These are phyloP conservation scores for Hydrotaea diabolus DNA, from an alignment of 2,888 invertebrate species.

Conservation along the genomic window DNA sequence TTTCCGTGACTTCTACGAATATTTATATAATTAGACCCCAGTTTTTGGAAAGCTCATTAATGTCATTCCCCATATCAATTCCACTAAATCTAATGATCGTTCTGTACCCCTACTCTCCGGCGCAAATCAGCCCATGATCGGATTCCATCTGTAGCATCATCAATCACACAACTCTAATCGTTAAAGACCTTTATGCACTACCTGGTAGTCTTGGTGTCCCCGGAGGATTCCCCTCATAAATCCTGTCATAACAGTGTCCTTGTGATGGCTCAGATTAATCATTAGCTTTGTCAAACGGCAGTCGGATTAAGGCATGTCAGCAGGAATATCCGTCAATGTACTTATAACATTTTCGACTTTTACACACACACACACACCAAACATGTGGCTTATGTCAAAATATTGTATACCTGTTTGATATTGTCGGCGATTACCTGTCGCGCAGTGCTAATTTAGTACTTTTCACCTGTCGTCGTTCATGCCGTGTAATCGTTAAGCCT, in stretches of 20 bases:
- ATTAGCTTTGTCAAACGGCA: slow-evolving; percentile 44
- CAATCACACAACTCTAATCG: slow-evolving; percentile 3
- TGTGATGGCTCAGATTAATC: slow-evolving; percentile 7
- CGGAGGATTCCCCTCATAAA: neutral
- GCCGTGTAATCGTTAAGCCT: neutral
- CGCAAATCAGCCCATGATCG: neutral
- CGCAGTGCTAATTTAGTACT: neutral
- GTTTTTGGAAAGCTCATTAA: too few relatives aligned
- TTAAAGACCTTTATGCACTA: neutral
- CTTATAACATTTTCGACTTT: slow-evolving; percentile 28
- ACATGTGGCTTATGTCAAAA: slow-evolving; percentile 34
- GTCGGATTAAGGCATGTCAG: slow-evolving; percentile 11
- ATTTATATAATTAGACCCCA: too few relatives aligned
- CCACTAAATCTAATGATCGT: neutral
- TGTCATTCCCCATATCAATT: neutral
- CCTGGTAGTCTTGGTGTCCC: neutral
- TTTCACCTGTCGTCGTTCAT: slow-evolving; percentile 23
- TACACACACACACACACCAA: slow-evolving; percentile 14
- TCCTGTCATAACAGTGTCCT: neutral
- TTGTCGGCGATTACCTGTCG: slow-evolving; percentile 11
- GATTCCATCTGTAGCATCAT: neutral
- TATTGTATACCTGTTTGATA: slow-evolving; percentile 39
- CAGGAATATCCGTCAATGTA: slow-evolving; percentile 30
- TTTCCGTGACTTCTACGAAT: too few relatives aligned
- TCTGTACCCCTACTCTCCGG: neutral